phyloP scores from a whole-genome alignment of 2,113 vertebrate species.

The Saccopteryx leptura region DNA sequence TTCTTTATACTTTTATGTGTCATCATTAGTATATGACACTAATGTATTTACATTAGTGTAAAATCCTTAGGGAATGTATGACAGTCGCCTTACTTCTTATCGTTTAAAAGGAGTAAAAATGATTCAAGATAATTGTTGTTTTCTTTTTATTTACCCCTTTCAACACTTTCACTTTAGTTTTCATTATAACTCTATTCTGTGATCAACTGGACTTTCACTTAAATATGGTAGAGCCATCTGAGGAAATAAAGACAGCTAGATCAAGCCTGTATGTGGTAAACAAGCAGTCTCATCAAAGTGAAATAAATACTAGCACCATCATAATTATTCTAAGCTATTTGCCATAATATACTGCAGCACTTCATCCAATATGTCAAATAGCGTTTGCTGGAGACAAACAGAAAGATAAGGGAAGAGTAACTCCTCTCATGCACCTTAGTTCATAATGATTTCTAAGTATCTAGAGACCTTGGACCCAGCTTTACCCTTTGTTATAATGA shows the following conservation, averaged over 20 bases:
- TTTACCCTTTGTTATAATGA: not conserved
- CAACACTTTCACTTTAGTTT: constrained; percentile 47
- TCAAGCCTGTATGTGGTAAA: not conserved
- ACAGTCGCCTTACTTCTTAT: constrained; percentile 67
- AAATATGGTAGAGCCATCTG: not conserved
- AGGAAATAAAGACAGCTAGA: not conserved
- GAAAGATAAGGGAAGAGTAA: not conserved
- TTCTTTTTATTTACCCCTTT: constrained; percentile 61
- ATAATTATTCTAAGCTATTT: constrained; percentile 32
- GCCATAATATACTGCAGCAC: not conserved
- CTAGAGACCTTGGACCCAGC: not conserved
- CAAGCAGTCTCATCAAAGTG: constrained; percentile 41
- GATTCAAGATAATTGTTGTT: constrained; percentile 62
- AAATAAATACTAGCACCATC: not conserved
- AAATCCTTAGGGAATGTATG: constrained; percentile 1
- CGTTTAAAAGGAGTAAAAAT: constrained; percentile 70
- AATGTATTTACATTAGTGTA: not conserved
- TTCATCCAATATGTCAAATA: constrained; percentile 34
- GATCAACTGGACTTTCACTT: constrained; percentile 40
- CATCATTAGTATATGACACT: not conserved
- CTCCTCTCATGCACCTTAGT: not conserved
- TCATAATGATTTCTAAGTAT: not conserved
- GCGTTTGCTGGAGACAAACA: not conserved
- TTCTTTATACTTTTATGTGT: constrained; percentile 58
- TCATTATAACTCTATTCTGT: not conserved